These are phyloP conservation scores for Ischnus inquisitorius DNA, from an alignment of 2,888 invertebrate genomes.

Conservation along the genomic window DNA sequence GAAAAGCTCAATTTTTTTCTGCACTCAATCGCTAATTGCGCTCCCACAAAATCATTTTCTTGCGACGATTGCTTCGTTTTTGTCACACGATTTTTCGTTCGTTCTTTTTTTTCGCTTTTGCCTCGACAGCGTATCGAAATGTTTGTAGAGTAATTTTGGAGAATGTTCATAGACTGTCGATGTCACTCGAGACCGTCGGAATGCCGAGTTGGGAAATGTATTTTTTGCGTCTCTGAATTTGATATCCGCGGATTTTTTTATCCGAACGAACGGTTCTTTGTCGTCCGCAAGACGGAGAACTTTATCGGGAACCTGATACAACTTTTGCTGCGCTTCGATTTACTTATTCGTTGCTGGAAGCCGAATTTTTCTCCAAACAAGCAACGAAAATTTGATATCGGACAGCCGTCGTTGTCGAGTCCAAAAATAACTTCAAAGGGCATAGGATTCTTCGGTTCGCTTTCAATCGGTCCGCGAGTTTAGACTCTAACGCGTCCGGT, in stretches of 20 bases:
- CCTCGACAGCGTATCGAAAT: conserved; percentile 35
- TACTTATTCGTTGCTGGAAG: conserved; percentile 19
- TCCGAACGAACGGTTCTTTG: too few relatives aligned
- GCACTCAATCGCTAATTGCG: conserved; percentile 25
- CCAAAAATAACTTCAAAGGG: conserved; percentile 71
- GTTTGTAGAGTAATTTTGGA: conserved; percentile 51
- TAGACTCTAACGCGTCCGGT: neutral
- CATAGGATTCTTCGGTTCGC: neutral
- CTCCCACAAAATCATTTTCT: neutral
- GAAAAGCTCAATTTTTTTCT: neutral
- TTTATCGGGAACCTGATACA: too few relatives aligned
- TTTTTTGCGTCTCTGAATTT: neutral
- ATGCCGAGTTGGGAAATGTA: conserved; percentile 11
- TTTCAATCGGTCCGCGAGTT: neutral
- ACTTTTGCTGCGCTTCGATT: neutral
- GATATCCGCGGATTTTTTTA: too few relatives aligned
- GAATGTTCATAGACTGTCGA: conserved; percentile 23
- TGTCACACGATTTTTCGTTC: conserved; percentile 12
- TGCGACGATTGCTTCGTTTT: conserved; percentile 40
- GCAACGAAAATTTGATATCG: conserved; percentile 2
- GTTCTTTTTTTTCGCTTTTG: conserved; percentile 37
- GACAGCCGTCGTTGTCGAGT: conserved; percentile 23
- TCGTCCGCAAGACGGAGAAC: too few relatives aligned
- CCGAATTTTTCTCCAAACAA: conserved; percentile 24
- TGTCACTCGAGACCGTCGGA: neutral